A percentile compares a stretch with the other conserved stretches of the same genome.
phyloP scores from a whole-genome alignment of 2,797 vertebrate species.

The Pogonophryne albipinna region DNA sequence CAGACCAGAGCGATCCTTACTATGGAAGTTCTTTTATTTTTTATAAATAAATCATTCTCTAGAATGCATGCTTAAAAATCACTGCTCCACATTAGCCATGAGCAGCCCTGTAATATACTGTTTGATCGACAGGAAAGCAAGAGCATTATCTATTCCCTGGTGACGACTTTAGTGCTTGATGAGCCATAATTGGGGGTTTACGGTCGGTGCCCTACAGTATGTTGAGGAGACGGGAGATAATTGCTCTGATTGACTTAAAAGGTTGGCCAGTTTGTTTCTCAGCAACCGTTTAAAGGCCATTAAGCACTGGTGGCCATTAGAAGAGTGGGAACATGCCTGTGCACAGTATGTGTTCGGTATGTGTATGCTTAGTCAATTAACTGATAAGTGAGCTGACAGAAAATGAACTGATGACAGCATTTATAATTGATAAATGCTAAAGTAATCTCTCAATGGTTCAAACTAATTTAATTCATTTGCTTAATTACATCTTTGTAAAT shows the following conservation, averaged over 20 bases:
- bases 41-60: conserved; percentile 3
- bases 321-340: conserved; percentile 15
- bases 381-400: neutral
- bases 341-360: conserved; percentile 8
- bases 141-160: conserved; percentile 49
- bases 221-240: conserved; percentile 39
- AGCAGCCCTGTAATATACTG: neutral
- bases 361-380: neutral
- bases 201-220: conserved; percentile 30
- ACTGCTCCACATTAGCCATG: conserved; percentile 10
- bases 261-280: conserved; percentile 48
- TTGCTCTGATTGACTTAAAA: conserved; percentile 55
- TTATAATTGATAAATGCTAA: neutral
- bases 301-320: conserved; percentile 45
- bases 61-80: conserved; percentile 8
- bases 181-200: conserved; percentile 60
- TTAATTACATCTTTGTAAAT: neutral
- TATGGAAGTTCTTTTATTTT: neutral
- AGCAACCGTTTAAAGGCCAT: conserved; percentile 62
- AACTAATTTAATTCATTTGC: neutral
- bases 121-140: conserved; percentile 34
- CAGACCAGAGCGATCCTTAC: neutral
- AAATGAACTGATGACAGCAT: neutral
- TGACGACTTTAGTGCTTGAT: conserved; percentile 40
- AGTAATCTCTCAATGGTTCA: neutral